A percentile compares a stretch with the other conserved stretches of the same genome.
Conservation (phyloP, 64 coral and sea anemone genomes). For the Hydrozoanthus tunicans region DNA sequence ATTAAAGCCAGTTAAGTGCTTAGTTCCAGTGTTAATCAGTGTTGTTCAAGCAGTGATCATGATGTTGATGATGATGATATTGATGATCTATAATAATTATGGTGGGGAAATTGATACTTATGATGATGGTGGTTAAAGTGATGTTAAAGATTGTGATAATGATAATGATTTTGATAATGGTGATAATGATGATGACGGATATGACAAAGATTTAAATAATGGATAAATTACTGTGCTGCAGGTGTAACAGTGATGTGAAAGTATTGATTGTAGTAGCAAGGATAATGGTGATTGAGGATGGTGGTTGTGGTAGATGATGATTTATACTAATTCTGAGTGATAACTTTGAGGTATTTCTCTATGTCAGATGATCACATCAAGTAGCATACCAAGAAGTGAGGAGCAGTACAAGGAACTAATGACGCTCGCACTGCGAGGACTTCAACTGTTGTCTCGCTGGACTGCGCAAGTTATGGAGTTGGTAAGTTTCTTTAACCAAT, state of each 20-base stretch:
- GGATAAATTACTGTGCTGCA: too few species aligned
- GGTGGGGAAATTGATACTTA: too few species aligned
- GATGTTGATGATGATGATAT: too few species aligned
- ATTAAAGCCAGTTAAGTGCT: too few species aligned
- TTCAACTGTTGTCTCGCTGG: constrained; percentile 90
- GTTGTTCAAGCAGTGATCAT: too few species aligned
- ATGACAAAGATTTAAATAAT: background rate
- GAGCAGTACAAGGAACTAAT: constrained; percentile 83
- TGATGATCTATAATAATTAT: too few species aligned
- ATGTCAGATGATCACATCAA: constrained; percentile 95
- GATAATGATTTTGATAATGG: background rate
- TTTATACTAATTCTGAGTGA: too few species aligned
- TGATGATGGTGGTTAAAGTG: background rate
- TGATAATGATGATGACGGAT: background rate
- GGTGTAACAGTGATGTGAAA: too few species aligned
- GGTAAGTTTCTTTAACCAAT: constrained; percentile 34
- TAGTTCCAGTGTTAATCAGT: too few species aligned
- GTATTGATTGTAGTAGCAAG: too few species aligned
- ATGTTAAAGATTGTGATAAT: background rate
- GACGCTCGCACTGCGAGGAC: constrained; percentile 80
- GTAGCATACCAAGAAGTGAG: constrained; percentile 69
- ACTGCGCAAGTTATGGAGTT: constrained; percentile 94
- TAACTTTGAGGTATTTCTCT: background rate
- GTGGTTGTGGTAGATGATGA: too few species aligned
- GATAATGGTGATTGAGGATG: too few species aligned